Evolutionary conservation across 2,113 vertebrate genomes (phyloP), one percentile per base, ranked within the genome.

Genomic region (Crotalus viridis): DNA sequence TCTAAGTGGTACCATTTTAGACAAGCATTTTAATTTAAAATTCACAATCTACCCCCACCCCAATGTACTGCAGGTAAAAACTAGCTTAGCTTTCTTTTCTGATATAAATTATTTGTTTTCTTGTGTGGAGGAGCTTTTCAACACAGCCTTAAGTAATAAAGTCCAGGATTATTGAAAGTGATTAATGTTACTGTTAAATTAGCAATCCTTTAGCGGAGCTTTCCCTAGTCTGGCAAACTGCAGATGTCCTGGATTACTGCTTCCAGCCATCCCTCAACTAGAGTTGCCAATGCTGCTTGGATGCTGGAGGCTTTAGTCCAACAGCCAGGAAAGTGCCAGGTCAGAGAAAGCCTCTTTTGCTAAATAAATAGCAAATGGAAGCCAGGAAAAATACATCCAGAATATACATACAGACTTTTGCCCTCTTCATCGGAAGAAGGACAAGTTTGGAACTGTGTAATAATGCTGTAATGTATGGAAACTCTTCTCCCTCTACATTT

Each of bases 401-500:
- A 22, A n/a, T 52, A 74, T n/a, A 43, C 46, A 90, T 39, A 43
- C 0, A 81, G 39, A 86, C 55, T 56, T 43, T 85, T n/a, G 90
- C 89, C 90, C 56, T 39, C n/a, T 64, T 54, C 54, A 92, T 88
- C 46, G 92, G 87, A 92, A 91, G 46, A 43, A 91, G 94, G 28
- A 12, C 26, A 64, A 64, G 24, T 64, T 64, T 39, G 69, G 74
- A 33, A 81, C n/a, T 81, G 15, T 81, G 74, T 81, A 81, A 39
- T 81, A 81, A 21, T 81, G 61, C 10, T 28, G 69, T 81, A 81
- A 43, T 43, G 33, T 81, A 81, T 43, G 74, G 74, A 59, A 61
- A 21, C 26, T 81, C 39, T n/a, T 55, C 33, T 74, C 9, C 6
- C 46, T 33, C 19, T 22, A 39, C 15, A 91, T 85, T 90, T 0